These are phyloP conservation scores for Chrysochloris asiatica DNA, from an alignment of 2,113 vertebrate species.

Conservation along the genomic window DNA sequence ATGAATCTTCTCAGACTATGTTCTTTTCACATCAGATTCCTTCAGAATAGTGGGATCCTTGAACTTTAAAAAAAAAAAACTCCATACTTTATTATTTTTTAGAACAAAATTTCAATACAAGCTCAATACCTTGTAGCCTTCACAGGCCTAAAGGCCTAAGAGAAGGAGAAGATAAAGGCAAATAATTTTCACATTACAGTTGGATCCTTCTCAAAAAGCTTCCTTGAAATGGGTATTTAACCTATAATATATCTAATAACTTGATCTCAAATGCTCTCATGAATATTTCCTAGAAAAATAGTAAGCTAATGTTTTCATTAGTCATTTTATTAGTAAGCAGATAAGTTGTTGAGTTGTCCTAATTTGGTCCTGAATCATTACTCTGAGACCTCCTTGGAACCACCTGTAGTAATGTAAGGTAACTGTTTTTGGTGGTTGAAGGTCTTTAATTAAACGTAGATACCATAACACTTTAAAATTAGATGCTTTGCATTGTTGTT, in stretches of 20 bases:
- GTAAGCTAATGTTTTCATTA: not conserved
- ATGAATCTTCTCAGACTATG: too few species aligned
- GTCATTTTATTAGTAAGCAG: conserved; percentile 6
- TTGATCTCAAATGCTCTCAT: conserved; percentile 28
- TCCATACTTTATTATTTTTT: conserved; percentile 11
- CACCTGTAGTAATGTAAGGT: not conserved
- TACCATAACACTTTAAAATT: not conserved
- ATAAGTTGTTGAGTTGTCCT: not conserved
- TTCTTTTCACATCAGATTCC: too few species aligned
- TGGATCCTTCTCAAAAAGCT: not conserved
- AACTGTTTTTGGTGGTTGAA: conserved; percentile 6
- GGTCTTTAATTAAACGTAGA: conserved; percentile 2
- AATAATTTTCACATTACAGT: not conserved
- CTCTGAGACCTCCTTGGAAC: not conserved
- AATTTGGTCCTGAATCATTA: not conserved
- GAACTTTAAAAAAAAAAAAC: too few species aligned
- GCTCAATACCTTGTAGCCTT: conserved; percentile 14
- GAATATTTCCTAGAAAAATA: conserved; percentile 3
- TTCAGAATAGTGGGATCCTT: too few species aligned
- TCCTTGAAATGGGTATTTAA: not conserved
- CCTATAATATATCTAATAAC: not conserved
- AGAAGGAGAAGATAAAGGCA: conserved; percentile 10
- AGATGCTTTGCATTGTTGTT: not conserved
- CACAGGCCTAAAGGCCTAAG: not conserved
- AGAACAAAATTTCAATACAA: not conserved